These are phyloP conservation scores for Hexactinellida sp. DNA, from an alignment of 37 sponge, comb jelly and placozoan species.

Conservation along the genomic window DNA sequence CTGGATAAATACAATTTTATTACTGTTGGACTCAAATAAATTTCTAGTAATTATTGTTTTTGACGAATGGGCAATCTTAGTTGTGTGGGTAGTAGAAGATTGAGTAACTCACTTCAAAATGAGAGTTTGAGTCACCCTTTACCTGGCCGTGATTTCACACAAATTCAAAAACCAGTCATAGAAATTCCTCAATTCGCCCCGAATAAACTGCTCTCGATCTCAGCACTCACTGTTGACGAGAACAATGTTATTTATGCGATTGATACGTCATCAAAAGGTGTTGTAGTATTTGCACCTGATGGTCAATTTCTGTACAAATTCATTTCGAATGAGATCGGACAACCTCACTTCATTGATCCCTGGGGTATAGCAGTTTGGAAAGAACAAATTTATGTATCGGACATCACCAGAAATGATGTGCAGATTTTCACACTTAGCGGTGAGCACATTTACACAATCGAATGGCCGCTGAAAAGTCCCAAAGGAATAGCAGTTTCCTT, in stretches of 20 bases:
- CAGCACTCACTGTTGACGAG: conserved; percentile 2
- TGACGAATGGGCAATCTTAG: conserved; percentile 1
- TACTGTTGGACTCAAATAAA: no score
- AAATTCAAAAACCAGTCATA: background rate
- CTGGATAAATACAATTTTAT: no score
- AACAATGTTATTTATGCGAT: background rate
- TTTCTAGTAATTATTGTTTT: no score
- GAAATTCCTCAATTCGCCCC: conserved; percentile 5
- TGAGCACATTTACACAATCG: background rate
- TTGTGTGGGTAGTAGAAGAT: background rate
- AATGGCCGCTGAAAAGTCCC: background rate
- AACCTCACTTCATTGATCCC: background rate
- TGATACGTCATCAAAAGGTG: background rate
- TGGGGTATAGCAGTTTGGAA: background rate
- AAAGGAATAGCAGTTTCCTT: background rate
- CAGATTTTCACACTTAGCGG: background rate
- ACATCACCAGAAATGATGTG: background rate
- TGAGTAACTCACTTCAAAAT: background rate
- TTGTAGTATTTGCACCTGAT: conserved; percentile 10
- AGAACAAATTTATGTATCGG: background rate
- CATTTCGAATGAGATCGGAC: conserved; percentile 12
- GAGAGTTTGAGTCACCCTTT: background rate
- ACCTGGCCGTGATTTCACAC: background rate
- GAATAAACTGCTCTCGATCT: background rate
- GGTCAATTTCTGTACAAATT: background rate